Conservation (phyloP, 2,113 vertebrate species). For the Gobio gobio region DNA sequence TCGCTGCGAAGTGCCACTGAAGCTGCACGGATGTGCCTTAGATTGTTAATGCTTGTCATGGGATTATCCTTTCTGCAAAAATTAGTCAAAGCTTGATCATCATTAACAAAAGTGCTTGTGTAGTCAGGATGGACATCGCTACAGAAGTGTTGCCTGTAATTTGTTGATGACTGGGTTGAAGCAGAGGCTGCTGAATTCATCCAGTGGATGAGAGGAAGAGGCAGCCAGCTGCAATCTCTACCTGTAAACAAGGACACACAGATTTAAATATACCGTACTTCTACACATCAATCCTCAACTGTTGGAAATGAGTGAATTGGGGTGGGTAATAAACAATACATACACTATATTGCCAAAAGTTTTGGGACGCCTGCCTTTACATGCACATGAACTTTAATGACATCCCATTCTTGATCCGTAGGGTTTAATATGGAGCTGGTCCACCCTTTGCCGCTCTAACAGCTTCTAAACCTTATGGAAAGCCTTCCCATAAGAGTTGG, state of each 20-base stretch:
- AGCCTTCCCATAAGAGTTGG: too few relatives aligned
- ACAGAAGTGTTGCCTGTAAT: neutral
- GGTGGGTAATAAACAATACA: neutral
- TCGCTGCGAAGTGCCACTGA: neutral
- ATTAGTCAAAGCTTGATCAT: neutral
- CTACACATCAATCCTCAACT: neutral
- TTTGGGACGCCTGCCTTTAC: too few relatives aligned
- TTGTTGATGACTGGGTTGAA: neutral
- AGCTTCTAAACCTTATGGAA: too few relatives aligned
- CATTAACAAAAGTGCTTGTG: constrained; percentile 1
- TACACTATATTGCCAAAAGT: too few relatives aligned
- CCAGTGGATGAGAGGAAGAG: neutral
- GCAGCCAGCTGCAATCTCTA: neutral
- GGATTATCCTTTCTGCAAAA: neutral
- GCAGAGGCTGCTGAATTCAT: neutral
- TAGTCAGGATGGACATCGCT: neutral
- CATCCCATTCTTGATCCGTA: too few relatives aligned
- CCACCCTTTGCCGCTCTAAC: too few relatives aligned
- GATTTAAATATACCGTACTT: neutral
- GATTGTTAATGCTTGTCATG: neutral
- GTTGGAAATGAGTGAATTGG: neutral
- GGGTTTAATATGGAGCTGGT: too few relatives aligned
- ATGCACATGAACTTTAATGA: too few relatives aligned
- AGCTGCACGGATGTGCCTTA: neutral
- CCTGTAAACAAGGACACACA: constrained; percentile 20